Conservation (phyloP, 2,797 vertebrate species). For the Sylvilagus floridanus region DNA sequence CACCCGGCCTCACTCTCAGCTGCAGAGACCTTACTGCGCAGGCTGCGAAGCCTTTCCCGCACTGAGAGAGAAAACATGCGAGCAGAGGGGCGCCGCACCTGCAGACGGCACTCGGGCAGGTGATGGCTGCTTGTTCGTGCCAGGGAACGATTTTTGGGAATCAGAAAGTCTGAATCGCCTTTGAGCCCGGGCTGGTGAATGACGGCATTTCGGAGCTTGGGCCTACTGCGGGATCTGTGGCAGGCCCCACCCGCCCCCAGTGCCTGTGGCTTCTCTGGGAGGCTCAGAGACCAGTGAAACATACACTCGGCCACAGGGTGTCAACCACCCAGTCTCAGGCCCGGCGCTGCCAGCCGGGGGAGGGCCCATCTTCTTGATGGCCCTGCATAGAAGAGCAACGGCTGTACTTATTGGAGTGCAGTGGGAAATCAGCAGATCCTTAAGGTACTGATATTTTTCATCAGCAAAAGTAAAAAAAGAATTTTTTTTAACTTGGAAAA, state of each 20-base stretch:
- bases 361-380: too few relatives aligned
- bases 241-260: fast-evolving
- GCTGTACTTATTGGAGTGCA: fast-evolving
- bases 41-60: too few relatives aligned
- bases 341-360: too few relatives aligned
- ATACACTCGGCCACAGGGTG: fast-evolving
- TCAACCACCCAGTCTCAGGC: too few relatives aligned
- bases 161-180: fast-evolving
- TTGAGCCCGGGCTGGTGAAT: too few relatives aligned
- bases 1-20: too few relatives aligned
- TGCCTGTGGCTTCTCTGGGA: neutral
- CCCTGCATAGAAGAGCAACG: too few relatives aligned
- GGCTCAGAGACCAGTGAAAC: neutral
- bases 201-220: fast-evolving
- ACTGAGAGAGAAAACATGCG: too few relatives aligned
- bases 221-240: fast-evolving
- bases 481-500: neutral
- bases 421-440: neutral
- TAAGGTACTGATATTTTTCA: neutral
- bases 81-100: too few relatives aligned
- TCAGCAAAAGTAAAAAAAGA: neutral
- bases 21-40: too few relatives aligned
- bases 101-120: too few relatives aligned
- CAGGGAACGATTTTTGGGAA: neutral
- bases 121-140: fast-evolving